Evolutionary conservation across 2,888 invertebrate genomes (phyloP), one percentile per base, ranked within the genome.

Genomic region (Teleiodes luculella): DNA sequence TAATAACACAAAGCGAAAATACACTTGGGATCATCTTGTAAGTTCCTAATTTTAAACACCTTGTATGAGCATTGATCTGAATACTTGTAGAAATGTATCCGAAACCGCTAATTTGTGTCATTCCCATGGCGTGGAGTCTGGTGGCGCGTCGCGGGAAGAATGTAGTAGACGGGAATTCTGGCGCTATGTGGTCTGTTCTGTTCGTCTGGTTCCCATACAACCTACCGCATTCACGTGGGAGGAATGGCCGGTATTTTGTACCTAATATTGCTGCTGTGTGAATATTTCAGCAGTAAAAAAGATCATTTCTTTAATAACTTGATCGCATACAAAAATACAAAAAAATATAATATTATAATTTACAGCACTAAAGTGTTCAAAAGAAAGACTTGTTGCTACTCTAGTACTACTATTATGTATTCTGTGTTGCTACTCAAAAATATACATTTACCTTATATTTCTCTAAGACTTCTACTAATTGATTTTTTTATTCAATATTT

Each of bases 41-140:
- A 24, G 24, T 24, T 24, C n/a, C 3, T 24, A 24, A 4, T 24
- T 24, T 24, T 24, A 6, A 4, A 24, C 24, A 24, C 24, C 24
- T 24, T 24, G 24, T 24, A 24, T 24, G 6, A 24, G 3, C n/a
- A 20, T 4, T 36, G 36, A 37, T 49, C 49, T 49, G 49, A 49
- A 49, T 49, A 13, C 49, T n/a, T 18, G 24, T 36, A 24, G 49
- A 49, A 49, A 49, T 54, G 28, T 45, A 31, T 37, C 24, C 45
- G 28, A 39, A 45, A 31, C 20, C 65, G 61, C 64, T 85, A 83
- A 86, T 84, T 81, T 75, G 83, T 69, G 67, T 63, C 70, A 80
- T 84, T 86, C 86, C 80, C 86, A 83, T 76, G 81, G 67, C 63
- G 66, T 10, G 2, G 14, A 16, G 39, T 7, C 14, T 16, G 7